Evolutionary conservation across 2,888 invertebrate genomes (phyloP), one percentile per base, ranked within the genome.

Genomic region (Dendrolimus pini): DNA sequence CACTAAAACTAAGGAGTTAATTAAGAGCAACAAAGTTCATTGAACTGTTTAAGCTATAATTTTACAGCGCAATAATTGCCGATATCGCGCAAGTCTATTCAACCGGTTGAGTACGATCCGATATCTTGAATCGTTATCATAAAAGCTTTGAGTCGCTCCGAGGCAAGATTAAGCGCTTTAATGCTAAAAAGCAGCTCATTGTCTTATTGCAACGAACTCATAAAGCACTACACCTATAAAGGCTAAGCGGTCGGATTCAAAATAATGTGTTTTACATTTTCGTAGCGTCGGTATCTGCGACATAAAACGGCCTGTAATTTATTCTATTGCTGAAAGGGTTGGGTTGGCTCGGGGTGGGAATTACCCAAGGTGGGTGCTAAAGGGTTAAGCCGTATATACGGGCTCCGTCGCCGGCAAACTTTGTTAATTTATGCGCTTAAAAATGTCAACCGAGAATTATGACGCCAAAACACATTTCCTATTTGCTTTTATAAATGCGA

Each of bases 241-340:
- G 79, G 80, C 82, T 88, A 88, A 89, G 88, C 87, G 87, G 85
- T 85, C 74, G 88, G 89, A 89, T 89, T 88, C 83, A 83, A 83
- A 89, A 89, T 90, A 90, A 89, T 87, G 88, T 85, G 85, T 85
- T 88, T 88, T 81, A 88, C 89, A 87, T 89, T 89, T 89, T 89
- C 85, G 84, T 80, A 81, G 80, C 81, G 82, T 77, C 83, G 83
- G 85, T 90, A 89, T 89, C 87, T 83, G 82, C 85, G 85, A 88
- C 89, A 89, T 89, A 89, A 90, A 90, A 88, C 85, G 89, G 85
- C 82, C 82, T 86, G 89, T 89, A 90, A 90, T 90, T 89, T 90
- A 90, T 90, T 90, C 90, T 90, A 90, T 89, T 90, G 89, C 89
- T 89, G 89, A 90, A 90, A 90, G 89, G 90, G 90, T 89, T 78